Percentiles rank a stretch among this genome's conserved stretches.
Evolutionary conservation across 2,113 vertebrate genomes (phyloP).

Genomic region (Pluvianellus socialis): DNA sequence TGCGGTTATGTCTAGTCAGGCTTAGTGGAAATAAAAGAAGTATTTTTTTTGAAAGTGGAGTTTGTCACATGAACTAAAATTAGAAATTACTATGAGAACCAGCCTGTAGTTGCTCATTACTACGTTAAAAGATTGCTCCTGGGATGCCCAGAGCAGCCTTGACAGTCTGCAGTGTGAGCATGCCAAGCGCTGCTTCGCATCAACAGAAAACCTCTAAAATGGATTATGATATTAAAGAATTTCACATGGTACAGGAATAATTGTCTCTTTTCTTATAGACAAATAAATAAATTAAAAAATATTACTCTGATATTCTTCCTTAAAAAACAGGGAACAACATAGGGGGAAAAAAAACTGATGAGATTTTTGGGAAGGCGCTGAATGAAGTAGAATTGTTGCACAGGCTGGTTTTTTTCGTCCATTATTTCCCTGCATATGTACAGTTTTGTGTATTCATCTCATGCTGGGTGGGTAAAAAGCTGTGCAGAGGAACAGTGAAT

Average conservation of each 20-base stretch:
- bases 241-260: background rate
- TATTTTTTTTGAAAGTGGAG: background rate
- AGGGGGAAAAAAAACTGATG: background rate
- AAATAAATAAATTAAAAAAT: background rate
- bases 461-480: background rate
- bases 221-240: background rate
- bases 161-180: background rate
- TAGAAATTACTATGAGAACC: background rate
- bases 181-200: background rate
- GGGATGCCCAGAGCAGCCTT: background rate
- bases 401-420: background rate
- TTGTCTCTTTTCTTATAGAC: background rate
- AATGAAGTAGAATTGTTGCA: background rate
- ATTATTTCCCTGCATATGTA: background rate
- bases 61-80: background rate
- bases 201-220: background rate
- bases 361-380: background rate
- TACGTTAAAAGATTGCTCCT: background rate
- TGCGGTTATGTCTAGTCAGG: background rate
- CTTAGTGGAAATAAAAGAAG: background rate
- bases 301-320: background rate
- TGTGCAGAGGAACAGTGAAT: background rate
- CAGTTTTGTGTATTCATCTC: background rate
- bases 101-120: background rate
- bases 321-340: background rate